phyloP scores from a whole-genome alignment of 2,888 invertebrate species.

The Trichopoda pennipes region DNA sequence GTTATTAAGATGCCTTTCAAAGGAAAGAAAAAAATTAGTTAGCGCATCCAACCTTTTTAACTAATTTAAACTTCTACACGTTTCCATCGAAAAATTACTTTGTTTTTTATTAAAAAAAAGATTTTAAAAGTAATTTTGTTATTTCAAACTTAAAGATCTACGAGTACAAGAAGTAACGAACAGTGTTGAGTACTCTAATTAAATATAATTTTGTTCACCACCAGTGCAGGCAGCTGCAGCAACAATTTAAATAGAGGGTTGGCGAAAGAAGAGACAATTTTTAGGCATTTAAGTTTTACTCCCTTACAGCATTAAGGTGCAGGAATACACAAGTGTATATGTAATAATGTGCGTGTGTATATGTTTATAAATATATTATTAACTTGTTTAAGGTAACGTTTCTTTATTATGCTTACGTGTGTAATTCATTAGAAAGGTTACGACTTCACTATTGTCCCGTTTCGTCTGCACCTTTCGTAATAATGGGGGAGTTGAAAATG shows the following conservation, averaged over 20 bases:
- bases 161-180: too few species aligned
- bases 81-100: too few species aligned
- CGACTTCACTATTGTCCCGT: conserved; percentile 48
- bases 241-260: conserved; percentile 2
- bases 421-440: conserved; percentile 64
- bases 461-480: conserved; percentile 12
- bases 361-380: conserved; percentile 6
- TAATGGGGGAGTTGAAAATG: conserved; percentile 55
- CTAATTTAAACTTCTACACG: too few species aligned
- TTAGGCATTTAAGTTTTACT: conserved; percentile 44
- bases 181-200: neutral
- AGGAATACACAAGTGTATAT: neutral
- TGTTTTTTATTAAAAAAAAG: too few species aligned
- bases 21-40: too few species aligned
- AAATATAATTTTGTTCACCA: neutral
- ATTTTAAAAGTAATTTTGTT: too few species aligned
- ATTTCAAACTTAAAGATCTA: too few species aligned
- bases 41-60: too few species aligned
- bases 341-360: neutral
- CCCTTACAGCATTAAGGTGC: conserved; percentile 7
- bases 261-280: conserved; percentile 40
- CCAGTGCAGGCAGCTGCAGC: neutral
- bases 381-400: conserved; percentile 31
- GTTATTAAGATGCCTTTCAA: too few species aligned
- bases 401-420: conserved; percentile 4